Evolutionary conservation across 2,888 invertebrate genomes (phyloP).

Genomic region (Cantharis rustica): DNA sequence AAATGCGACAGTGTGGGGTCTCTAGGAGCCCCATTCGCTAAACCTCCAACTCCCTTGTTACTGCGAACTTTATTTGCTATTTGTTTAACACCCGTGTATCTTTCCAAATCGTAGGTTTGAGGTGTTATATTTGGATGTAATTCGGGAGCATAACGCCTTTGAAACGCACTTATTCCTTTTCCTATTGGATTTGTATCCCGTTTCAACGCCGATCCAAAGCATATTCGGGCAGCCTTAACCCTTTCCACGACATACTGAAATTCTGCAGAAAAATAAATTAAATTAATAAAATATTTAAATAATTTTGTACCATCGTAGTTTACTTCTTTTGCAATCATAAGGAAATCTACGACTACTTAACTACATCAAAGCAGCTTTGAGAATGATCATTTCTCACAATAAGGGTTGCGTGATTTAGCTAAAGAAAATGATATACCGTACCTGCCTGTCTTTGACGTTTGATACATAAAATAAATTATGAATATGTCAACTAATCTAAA

Average conservation of each 20-base stretch:
- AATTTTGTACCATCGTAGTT: not conserved
- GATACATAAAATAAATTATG: constrained; percentile 23
- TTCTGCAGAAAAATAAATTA: constrained; percentile 28
- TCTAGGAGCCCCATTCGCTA: constrained; percentile 43
- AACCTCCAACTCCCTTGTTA: constrained; percentile 44
- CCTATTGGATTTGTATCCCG: constrained; percentile 45
- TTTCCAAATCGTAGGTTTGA: constrained; percentile 40
- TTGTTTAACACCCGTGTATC: constrained; percentile 39
- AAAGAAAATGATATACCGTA: constrained; percentile 16
- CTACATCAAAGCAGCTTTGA: not conserved
- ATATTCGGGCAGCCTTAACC: constrained; percentile 42
- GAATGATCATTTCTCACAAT: not conserved
- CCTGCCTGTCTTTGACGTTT: constrained; percentile 22
- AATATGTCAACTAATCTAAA: constrained; percentile 12
- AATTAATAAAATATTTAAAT: not conserved
- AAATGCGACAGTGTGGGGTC: constrained; percentile 40
- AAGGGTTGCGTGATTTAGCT: constrained; percentile 22
- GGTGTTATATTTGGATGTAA: constrained; percentile 39
- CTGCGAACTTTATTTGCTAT: constrained; percentile 45
- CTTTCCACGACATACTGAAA: constrained; percentile 52
- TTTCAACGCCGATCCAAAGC: constrained; percentile 46
- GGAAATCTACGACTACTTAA: not conserved
- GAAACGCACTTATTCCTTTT: constrained; percentile 43
- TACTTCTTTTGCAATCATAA: not conserved
- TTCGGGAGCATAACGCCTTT: constrained; percentile 39